These are phyloP conservation scores for Sesamia nonagrioides DNA, from an alignment of 1,140 invertebrate genomes.

Conservation along the genomic window DNA sequence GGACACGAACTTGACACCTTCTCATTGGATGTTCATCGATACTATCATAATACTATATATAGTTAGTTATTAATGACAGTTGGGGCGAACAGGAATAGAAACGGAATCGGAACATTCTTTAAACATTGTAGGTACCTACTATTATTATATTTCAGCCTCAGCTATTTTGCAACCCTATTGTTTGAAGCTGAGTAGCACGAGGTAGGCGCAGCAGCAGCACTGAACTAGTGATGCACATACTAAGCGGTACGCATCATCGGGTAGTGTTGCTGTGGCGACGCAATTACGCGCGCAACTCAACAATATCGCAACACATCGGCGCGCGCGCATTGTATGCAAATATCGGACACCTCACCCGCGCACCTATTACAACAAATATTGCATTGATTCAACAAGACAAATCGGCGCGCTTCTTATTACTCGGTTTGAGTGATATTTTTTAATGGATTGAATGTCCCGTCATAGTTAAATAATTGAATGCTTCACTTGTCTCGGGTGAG, in stretches of 20 bases:
- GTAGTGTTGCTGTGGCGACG: not conserved
- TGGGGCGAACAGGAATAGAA: no score
- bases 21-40: no score
- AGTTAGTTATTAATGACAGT: no score
- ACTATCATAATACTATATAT: no score
- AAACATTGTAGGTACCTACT: no score
- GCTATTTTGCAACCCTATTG: no score
- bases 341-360: constrained; percentile 49
- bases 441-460: not conserved
- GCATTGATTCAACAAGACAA: constrained; percentile 13
- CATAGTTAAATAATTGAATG: not conserved
- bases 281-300: constrained; percentile 33
- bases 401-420: not conserved
- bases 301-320: not conserved
- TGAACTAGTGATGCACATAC: not conserved
- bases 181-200: not conserved
- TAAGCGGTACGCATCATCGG: not conserved
- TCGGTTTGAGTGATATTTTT: not conserved
- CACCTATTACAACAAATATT: constrained; percentile 3
- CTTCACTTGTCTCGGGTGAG: not conserved
- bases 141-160: no score
- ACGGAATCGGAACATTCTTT: no score
- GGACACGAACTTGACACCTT: no score
- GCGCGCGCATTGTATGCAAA: constrained; percentile 65
- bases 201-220: not conserved